A percentile compares a stretch with the other conserved stretches of the same genome.
These are phyloP conservation scores for Chymomyza caudatula DNA, from an alignment of 2,888 invertebrate species.

Conservation along the genomic window DNA sequence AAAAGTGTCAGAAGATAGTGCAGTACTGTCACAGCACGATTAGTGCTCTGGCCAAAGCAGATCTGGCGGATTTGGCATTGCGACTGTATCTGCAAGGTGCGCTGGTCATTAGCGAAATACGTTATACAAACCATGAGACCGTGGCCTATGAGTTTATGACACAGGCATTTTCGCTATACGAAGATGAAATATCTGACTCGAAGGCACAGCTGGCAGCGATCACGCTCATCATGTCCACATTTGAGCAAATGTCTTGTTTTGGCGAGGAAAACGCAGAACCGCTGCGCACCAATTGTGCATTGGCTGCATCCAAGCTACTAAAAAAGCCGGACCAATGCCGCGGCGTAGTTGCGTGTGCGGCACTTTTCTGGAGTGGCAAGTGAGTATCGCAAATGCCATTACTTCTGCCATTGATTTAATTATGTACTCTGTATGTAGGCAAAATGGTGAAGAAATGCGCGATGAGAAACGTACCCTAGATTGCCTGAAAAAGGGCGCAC, in stretches of 20 bases:
- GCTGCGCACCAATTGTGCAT: constrained; percentile 94
- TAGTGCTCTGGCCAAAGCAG: constrained; percentile 95
- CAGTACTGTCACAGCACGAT: constrained; percentile 98
- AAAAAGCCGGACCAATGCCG: constrained; percentile 99
- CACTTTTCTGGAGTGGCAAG: constrained; percentile 97
- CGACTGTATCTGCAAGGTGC: constrained; percentile 97
- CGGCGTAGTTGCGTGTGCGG: constrained; percentile 94
- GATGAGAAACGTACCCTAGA: constrained; percentile 95
- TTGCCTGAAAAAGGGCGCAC: constrained; percentile 95
- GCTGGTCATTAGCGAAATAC: constrained; percentile 92
- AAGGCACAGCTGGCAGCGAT: constrained; percentile 98
- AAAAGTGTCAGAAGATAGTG: constrained; percentile 98
- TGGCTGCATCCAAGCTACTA: constrained; percentile 95
- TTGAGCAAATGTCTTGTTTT: constrained; percentile 96
- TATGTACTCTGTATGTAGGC: constrained; percentile 48
- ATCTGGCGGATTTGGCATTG: constrained; percentile 94
- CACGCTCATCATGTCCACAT: constrained; percentile 95
- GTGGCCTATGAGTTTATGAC: constrained; percentile 99
- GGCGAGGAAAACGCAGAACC: constrained; percentile 98
- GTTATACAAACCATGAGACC: constrained; percentile 96
- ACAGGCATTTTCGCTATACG: constrained; percentile 94
- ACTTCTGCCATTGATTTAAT: constrained; percentile 3
- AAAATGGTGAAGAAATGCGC: constrained; percentile 83
- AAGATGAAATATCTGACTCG: constrained; percentile 98
- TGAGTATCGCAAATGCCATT: constrained; percentile 57